Conservation (phyloP, 1,140 invertebrate genomes). For the Pentalonia nigronervosa region DNA sequence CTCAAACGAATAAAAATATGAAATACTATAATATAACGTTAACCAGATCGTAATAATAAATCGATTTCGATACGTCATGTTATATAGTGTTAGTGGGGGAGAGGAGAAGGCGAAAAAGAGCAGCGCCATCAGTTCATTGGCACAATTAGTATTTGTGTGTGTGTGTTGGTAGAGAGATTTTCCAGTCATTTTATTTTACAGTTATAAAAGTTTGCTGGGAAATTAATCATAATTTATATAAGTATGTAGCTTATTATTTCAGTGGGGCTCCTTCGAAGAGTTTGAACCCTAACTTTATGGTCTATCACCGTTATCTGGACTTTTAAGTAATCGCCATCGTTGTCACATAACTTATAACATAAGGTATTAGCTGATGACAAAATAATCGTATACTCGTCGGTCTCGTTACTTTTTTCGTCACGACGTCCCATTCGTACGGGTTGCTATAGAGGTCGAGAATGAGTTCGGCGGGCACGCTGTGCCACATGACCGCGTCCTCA, state of each 20-base stretch:
- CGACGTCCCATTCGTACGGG: constrained; percentile 27
- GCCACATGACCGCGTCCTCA: constrained; percentile 32
- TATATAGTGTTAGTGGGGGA: not conserved
- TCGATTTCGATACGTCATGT: not conserved
- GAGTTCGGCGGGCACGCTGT: constrained; percentile 12
- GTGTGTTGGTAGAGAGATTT: too few relatives aligned
- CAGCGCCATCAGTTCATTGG: not conserved
- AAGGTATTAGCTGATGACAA: not conserved
- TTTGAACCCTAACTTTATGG: not conserved
- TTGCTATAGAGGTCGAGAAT: constrained; percentile 16
- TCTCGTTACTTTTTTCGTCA: constrained; percentile 19
- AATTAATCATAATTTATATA: not conserved
- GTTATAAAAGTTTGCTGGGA: not conserved
- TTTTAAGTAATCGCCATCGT: too few relatives aligned
- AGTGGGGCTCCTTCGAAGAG: not conserved
- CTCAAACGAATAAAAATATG: not conserved
- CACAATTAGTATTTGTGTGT: too few relatives aligned
- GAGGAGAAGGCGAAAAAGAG: not conserved
- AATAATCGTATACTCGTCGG: not conserved
- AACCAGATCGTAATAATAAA: not conserved
- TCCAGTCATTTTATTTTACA: too few relatives aligned
- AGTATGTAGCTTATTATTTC: not conserved
- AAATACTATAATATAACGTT: not conserved
- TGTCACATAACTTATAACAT: too few relatives aligned
- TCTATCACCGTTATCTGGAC: too few relatives aligned